Base-by-base conservation (phyloP, 2,797 vertebrate species). In the Notoglanidium macrostoma region DNA sequence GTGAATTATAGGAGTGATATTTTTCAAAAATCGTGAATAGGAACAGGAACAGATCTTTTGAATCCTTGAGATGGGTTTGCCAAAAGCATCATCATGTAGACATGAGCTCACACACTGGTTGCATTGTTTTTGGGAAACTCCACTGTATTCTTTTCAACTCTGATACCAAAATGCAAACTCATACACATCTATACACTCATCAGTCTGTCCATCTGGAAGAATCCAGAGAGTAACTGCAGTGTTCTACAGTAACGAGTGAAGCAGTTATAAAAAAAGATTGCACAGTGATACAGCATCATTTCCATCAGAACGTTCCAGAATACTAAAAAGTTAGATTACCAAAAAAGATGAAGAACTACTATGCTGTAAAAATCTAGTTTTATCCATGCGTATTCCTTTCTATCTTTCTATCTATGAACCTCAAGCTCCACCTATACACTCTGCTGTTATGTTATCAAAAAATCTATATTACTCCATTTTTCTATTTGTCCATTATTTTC, bases 31-130 rank as follows among this genome's bases (percentile, higher is more conserved):
- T 46, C 15, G 12, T 63, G 23, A 12, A 61, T 4, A 29, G 35
- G n/a, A n/a, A n/a, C 15, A 65, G 46, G 32, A n/a, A 63, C 23
- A 46, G 6, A n/a, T 59, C 68, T 70, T n/a, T 54, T 1, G 23
- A 57, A 49, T 49, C 11, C 14, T 23, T 73, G 26, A 73, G 26
- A 23, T 85, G n/a, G 17, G 78, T 81, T 77, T 21, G 29, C 57
- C 57, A 29, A 77, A 77, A 55, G 72, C 61, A 67, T 55, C 29
- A 23, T 77, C 67, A 68, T 86, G 65, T 46, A 77, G 72, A 44
- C 35, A 67, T 70, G 57, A 83, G 57, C 70, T 63, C 29, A 82
- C 0, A 19, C 7, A 51, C 35, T 49, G 54, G 51, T 85, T 83
- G 17, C 68, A 59, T 57, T 12, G 57, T 73, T 84, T 77, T 77